phyloP scores from a whole-genome alignment of 2,797 vertebrate genomes.

The Myotis pilosus region DNA sequence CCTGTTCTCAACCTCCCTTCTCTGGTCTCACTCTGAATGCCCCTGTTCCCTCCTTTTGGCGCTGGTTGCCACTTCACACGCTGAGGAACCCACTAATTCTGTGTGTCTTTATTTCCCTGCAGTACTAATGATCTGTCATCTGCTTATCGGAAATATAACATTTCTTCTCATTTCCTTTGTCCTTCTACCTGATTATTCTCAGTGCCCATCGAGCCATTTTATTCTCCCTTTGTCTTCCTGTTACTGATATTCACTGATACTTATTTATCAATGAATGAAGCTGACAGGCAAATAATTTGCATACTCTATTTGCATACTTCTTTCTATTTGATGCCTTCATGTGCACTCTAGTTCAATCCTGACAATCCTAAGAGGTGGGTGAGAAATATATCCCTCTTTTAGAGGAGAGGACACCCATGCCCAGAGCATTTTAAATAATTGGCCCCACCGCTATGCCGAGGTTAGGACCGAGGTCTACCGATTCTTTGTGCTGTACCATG shows the following conservation, averaged over 20 bases:
- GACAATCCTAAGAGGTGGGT: not conserved
- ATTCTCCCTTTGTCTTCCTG: slow-evolving; percentile 52
- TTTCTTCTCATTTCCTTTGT: slow-evolving; percentile 46
- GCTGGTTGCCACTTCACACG: not conserved
- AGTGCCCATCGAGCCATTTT: slow-evolving; percentile 13
- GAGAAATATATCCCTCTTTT: slow-evolving; percentile 12
- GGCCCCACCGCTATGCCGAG: not conserved
- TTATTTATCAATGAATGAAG: slow-evolving; percentile 33
- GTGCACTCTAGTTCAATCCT: not conserved
- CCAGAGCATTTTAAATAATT: slow-evolving; percentile 40
- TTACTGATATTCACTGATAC: slow-evolving; percentile 7
- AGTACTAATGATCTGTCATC: slow-evolving; percentile 59
- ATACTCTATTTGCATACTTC: not conserved
- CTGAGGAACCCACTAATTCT: slow-evolving; percentile 42
- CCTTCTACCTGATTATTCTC: slow-evolving; percentile 56
- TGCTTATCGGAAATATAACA: slow-evolving; percentile 41
- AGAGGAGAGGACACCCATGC: not conserved
- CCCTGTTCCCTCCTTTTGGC: not conserved
- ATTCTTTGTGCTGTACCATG: slow-evolving; percentile 22
- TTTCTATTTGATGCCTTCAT: slow-evolving; percentile 42
- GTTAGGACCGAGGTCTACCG: not conserved
- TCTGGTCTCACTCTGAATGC: slow-evolving; percentile 21
- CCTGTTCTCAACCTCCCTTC: not conserved
- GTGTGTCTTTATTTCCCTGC: slow-evolving; percentile 43
- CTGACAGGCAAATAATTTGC: not conserved